These are phyloP conservation scores for Macrophya annulata DNA, from an alignment of 2,888 invertebrate genomes.

Conservation along the genomic window DNA sequence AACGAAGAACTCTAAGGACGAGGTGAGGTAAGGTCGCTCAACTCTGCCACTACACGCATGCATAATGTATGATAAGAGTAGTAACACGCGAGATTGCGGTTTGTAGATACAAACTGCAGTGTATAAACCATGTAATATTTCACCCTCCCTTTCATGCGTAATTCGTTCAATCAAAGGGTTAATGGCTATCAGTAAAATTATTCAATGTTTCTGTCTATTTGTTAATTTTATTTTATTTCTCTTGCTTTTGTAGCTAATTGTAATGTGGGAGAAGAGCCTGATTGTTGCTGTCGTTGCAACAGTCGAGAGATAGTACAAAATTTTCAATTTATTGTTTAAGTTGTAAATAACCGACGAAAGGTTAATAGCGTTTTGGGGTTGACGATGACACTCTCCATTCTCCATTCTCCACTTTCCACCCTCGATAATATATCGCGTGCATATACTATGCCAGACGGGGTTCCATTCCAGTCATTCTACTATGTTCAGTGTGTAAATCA, in stretches of 20 bases:
- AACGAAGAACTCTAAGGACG: background rate
- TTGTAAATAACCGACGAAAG: background rate
- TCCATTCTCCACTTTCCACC: background rate
- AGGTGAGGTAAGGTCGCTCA: slow-evolving; percentile 20
- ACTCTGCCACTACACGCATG: slow-evolving; percentile 14
- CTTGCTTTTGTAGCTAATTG: too few species aligned
- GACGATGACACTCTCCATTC: slow-evolving; percentile 9
- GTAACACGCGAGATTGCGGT: slow-evolving; percentile 32
- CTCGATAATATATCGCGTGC: background rate
- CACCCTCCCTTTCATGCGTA: background rate
- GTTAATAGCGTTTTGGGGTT: slow-evolving; percentile 10
- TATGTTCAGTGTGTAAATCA: slow-evolving; percentile 45
- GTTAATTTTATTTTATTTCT: too few species aligned
- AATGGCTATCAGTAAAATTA: too few species aligned
- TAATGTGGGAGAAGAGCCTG: background rate
- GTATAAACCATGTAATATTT: background rate
- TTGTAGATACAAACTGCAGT: background rate
- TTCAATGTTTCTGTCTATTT: too few species aligned
- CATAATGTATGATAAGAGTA: slow-evolving; percentile 20
- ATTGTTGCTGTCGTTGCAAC: background rate
- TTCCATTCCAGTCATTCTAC: slow-evolving; percentile 13
- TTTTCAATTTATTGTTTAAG: background rate
- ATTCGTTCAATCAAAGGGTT: background rate
- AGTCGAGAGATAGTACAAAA: background rate
- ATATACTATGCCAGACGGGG: background rate